Conservation (phyloP, 2,888 invertebrate genomes). For the Melanargia galathea region DNA sequence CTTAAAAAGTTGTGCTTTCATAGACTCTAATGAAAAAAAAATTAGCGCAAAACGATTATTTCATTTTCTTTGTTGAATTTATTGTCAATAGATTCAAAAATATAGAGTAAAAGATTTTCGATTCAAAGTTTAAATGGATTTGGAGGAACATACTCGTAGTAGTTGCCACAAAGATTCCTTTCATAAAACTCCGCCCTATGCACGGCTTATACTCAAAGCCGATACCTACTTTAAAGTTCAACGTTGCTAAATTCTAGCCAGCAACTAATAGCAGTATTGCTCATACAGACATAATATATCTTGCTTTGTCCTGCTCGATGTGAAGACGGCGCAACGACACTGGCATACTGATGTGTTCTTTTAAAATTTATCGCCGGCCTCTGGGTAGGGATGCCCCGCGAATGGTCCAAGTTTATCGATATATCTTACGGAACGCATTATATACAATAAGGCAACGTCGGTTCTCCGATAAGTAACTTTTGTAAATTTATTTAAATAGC, state of each 20-base stretch:
- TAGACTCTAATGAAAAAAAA: too few species aligned
- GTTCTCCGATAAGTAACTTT: slow-evolving; percentile 21
- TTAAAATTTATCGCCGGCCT: slow-evolving; percentile 73
- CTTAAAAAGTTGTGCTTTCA: too few species aligned
- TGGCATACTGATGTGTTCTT: slow-evolving; percentile 78
- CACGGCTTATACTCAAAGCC: slow-evolving; percentile 2
- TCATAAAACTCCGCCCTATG: neutral
- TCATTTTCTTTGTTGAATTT: neutral
- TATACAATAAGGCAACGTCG: slow-evolving; percentile 22
- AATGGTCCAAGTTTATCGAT: slow-evolving; percentile 36
- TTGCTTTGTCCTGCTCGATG: slow-evolving; percentile 73
- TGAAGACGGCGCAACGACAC: slow-evolving; percentile 63
- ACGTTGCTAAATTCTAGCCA: slow-evolving; percentile 28
- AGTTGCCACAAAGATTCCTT: neutral
- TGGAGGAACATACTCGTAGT: neutral
- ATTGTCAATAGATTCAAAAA: neutral
- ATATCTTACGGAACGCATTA: slow-evolving; percentile 23
- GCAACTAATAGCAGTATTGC: slow-evolving; percentile 45
- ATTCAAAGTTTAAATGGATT: neutral
- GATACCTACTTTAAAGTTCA: slow-evolving; percentile 29
- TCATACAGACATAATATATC: slow-evolving; percentile 70
- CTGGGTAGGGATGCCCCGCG: slow-evolving; percentile 47
- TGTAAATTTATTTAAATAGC: slow-evolving; percentile 23
- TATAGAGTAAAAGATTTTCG: neutral
- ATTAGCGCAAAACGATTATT: too few species aligned